Evolutionary conservation across 37 sponge, comb jelly and placozoan genomes (phyloP), one percentile per base, ranked within the genome.

Genomic region (Spongilla lacustris): DNA sequence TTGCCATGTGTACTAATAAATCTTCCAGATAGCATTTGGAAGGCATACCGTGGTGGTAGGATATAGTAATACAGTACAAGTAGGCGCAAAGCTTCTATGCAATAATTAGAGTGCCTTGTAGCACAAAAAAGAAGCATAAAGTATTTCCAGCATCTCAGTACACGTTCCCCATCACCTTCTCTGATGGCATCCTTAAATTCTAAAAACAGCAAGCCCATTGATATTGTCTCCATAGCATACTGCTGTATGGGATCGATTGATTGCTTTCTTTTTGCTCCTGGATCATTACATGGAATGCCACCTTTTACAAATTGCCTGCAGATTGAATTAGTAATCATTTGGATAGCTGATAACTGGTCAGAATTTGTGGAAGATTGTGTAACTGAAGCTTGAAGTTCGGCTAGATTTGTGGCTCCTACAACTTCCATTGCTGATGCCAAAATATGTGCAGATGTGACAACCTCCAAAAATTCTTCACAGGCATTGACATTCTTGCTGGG

Each of bases 161-260:
- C 73, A 24, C 86, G 66, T 14, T 70, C 37, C 10, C 86, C 86
- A 67, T 86, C 86, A 28, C 80, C 86, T 78, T 77, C 79, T 68
- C 68, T 86, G n/a, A 78, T 69, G 25, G 72, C 79, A 69, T 86
- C 79, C 24, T 66, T 17, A 76, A 84, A 76, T 35, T 84, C 85
- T 29, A 75, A 32, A 35, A 75, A 84, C 21, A 84, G 26, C 9
- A 26, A 75, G 6, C 85, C 85, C 36, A 84, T 41, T 4, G 41
- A 49, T 31, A 84, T 17, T 2, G 75, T 34, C 50, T 84, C 74
- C 37, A 25, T 31, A 12, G 34, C 38, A 34, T 83, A 83, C 28
- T 34, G 24, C 33, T 48, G 30, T 22, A 83, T 46, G 24, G 50
- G 30, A 35, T 83, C 83, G 6, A 9, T 41, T 6, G 6, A 6